These are phyloP conservation scores for Exephanes ischioxanthus DNA, from an alignment of 2,888 invertebrate genomes.

Conservation along the genomic window DNA sequence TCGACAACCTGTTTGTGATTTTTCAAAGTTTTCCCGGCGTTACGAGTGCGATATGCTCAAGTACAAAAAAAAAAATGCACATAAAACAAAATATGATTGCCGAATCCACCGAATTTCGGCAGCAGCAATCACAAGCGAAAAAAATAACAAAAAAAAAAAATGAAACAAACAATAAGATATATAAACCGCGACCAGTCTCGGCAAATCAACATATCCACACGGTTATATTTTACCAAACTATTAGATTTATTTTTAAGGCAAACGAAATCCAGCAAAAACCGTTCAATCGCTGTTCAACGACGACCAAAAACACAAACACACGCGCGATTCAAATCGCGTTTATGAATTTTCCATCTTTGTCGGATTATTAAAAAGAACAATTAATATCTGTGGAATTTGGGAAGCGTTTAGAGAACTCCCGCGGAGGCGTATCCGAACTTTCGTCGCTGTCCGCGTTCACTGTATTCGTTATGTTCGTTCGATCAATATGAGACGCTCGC, in stretches of 20 bases:
- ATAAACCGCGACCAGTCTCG: slow-evolving; percentile 69
- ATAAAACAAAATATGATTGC: slow-evolving; percentile 36
- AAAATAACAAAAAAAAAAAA: slow-evolving; percentile 25
- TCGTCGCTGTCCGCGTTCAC: slow-evolving; percentile 33
- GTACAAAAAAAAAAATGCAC: slow-evolving; percentile 74
- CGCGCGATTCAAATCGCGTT: slow-evolving; percentile 21
- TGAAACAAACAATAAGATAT: slow-evolving; percentile 55
- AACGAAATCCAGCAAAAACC: slow-evolving; percentile 6
- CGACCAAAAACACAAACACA: slow-evolving; percentile 53
- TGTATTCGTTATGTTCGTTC: slow-evolving; percentile 28
- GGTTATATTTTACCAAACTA: slow-evolving; percentile 59
- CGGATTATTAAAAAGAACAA: background rate
- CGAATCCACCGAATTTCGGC: slow-evolving; percentile 40
- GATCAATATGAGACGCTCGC: slow-evolving; percentile 16
- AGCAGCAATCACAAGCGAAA: background rate
- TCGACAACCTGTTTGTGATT: slow-evolving; percentile 27
- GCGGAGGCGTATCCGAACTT: slow-evolving; percentile 36
- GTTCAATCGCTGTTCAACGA: slow-evolving; percentile 24
- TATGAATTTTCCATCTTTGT: slow-evolving; percentile 21
- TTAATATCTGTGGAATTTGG: slow-evolving; percentile 3
- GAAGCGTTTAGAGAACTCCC: slow-evolving; percentile 8
- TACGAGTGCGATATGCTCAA: slow-evolving; percentile 68
- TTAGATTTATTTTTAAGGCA: slow-evolving; percentile 44
- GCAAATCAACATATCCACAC: slow-evolving; percentile 72
- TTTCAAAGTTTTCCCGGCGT: slow-evolving; percentile 65